A percentile compares a stretch with the other conserved stretches of the same genome.
Evolutionary conservation across 2,113 vertebrate genomes (phyloP).

Genomic region (Microtus pennsylvanicus): DNA sequence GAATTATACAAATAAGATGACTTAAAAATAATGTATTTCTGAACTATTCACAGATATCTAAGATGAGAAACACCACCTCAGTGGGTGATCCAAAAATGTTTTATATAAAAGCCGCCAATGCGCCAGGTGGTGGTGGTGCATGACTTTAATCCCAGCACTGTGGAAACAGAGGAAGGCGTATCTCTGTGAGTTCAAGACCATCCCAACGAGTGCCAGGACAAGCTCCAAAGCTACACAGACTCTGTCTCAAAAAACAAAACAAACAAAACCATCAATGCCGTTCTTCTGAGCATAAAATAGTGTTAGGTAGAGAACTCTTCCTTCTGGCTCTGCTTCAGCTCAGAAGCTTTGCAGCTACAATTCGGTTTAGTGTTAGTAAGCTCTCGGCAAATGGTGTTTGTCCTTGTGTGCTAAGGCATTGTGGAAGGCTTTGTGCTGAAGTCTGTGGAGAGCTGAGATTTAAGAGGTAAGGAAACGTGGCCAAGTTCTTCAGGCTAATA

Average conservation of each 20-base stretch:
- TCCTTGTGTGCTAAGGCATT: neutral
- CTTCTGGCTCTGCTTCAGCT: neutral
- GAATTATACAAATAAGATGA: neutral
- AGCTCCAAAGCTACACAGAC: too few relatives aligned
- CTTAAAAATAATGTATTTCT: conserved; percentile 30
- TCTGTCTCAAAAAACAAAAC: too few relatives aligned
- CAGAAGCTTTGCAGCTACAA: neutral
- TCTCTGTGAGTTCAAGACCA: too few relatives aligned
- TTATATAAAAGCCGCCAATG: neutral
- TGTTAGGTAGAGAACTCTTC: neutral
- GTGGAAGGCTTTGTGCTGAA: neutral
- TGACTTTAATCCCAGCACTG: too few relatives aligned
- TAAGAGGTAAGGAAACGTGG: conserved; percentile 12
- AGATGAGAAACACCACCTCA: neutral
- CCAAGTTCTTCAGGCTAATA: neutral
- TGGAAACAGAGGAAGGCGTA: too few relatives aligned
- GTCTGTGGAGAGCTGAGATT: neutral
- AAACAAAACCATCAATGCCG: neutral
- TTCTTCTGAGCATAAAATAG: conserved; percentile 24
- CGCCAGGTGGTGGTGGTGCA: too few relatives aligned
- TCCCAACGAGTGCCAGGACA: too few relatives aligned
- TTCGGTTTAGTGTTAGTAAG: neutral
- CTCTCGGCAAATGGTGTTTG: neutral
- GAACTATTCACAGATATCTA: neutral
- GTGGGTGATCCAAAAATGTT: neutral